Evolutionary conservation across 2,888 invertebrate genomes (phyloP).

Genomic region (Tetheella fluctuosa): DNA sequence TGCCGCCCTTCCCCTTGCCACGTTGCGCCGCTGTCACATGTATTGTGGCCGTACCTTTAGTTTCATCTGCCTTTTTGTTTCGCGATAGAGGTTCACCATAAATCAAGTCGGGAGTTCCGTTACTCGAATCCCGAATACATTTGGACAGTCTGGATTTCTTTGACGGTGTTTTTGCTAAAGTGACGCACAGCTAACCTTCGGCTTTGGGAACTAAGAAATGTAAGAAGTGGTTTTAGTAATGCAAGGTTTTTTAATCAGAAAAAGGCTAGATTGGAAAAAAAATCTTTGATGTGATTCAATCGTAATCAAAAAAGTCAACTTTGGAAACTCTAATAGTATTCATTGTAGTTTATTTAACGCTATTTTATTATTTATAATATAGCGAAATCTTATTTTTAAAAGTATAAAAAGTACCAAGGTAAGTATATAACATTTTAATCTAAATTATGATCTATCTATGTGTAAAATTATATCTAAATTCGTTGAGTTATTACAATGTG

Average conservation of each 20-base stretch:
- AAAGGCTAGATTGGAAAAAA: background rate
- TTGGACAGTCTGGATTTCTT: slow-evolving; percentile 49
- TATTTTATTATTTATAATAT: too few species aligned
- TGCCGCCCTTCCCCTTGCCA: background rate
- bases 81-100: slow-evolving; percentile 47
- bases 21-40: background rate
- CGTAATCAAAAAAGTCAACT: too few species aligned
- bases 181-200: slow-evolving; percentile 44
- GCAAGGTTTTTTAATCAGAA: background rate
- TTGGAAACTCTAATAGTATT: too few species aligned
- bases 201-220: slow-evolving; percentile 30
- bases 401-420: too few species aligned
- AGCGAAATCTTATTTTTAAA: too few species aligned
- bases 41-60: slow-evolving; percentile 18
- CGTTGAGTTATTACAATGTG: too few species aligned
- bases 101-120: slow-evolving; percentile 57
- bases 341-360: too few species aligned
- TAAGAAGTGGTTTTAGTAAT: slow-evolving; percentile 14
- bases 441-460: too few species aligned
- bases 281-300: background rate
- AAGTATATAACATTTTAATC: too few species aligned
- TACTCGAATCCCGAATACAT: slow-evolving; percentile 51
- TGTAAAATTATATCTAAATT: too few species aligned
- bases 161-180: slow-evolving; percentile 58
- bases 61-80: slow-evolving; percentile 42